Evolutionary conservation across 2,113 vertebrate genomes (phyloP).

Genomic region (Megaptera novaeangliae): DNA sequence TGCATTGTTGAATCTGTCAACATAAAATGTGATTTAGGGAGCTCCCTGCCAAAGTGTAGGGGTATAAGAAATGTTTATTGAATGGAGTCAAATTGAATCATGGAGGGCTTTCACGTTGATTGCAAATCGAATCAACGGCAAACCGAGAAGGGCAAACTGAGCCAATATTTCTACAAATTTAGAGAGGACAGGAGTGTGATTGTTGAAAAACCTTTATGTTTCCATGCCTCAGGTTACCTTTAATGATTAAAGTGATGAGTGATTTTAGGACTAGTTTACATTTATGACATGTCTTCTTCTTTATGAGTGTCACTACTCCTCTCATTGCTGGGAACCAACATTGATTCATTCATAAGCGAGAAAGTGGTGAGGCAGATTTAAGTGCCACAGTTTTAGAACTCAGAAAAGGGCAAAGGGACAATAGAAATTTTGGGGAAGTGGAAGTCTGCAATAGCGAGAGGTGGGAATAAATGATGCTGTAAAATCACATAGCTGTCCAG

Average conservation of each 20-base stretch:
- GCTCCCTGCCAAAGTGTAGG: not conserved
- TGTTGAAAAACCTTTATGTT: not conserved
- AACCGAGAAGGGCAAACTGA: not conserved
- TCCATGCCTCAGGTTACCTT: not conserved
- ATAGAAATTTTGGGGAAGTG: not conserved
- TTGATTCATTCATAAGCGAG: not conserved
- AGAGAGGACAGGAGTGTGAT: not conserved
- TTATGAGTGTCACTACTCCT: not conserved
- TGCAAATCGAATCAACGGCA: not conserved
- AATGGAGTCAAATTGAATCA: not conserved
- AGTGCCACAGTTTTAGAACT: not conserved
- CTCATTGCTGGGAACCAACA: not conserved
- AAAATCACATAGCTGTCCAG: not conserved
- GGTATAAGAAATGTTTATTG: not conserved
- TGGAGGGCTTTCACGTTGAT: not conserved
- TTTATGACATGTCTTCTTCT: not conserved
- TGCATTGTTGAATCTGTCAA: not conserved
- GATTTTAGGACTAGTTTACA: not conserved
- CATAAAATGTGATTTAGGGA: not conserved
- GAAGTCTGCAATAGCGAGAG: not conserved
- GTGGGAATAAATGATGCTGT: not conserved
- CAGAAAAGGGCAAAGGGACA: not conserved
- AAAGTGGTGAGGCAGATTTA: not conserved
- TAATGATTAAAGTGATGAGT: not conserved
- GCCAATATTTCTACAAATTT: not conserved